These are phyloP conservation scores for Penelope pileata DNA, from an alignment of 2,113 vertebrate genomes.

Conservation along the genomic window DNA sequence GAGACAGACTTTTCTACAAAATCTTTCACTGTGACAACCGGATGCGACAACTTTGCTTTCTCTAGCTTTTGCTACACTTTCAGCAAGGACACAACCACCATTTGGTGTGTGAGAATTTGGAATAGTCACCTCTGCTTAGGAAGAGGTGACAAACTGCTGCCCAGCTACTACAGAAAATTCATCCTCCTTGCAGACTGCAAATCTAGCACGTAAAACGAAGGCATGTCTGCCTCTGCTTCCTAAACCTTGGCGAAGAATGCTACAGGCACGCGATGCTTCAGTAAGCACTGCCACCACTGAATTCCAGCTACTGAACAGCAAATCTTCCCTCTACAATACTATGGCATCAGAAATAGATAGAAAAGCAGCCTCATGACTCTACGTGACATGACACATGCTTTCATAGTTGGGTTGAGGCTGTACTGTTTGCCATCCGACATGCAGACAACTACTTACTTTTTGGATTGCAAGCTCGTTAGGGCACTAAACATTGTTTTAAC, in stretches of 20 bases:
- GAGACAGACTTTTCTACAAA: background rate
- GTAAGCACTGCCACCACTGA: background rate
- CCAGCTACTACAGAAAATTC: background rate
- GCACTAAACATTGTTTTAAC: fast-evolving
- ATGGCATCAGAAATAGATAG: fast-evolving
- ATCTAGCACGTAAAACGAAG: background rate
- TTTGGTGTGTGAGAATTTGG: background rate
- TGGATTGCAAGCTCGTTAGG: fast-evolving
- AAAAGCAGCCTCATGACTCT: fast-evolving
- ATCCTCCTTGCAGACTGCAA: background rate
- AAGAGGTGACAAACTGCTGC: background rate
- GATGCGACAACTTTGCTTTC: fast-evolving
- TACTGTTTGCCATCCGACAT: background rate
- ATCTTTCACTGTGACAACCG: fast-evolving
- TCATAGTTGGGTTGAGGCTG: background rate
- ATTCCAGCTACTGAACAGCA: background rate
- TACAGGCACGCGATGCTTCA: fast-evolving
- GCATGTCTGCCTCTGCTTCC: background rate
- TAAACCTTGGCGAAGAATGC: background rate
- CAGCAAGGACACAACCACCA: fast-evolving
- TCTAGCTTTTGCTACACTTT: fast-evolving
- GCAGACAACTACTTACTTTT: fast-evolving
- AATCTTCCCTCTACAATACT: no score
- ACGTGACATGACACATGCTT: fast-evolving
- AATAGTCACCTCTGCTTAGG: background rate